These are phyloP conservation scores for Dicranocentrus wangi DNA, from an alignment of 2,888 invertebrate genomes.

Conservation along the genomic window DNA sequence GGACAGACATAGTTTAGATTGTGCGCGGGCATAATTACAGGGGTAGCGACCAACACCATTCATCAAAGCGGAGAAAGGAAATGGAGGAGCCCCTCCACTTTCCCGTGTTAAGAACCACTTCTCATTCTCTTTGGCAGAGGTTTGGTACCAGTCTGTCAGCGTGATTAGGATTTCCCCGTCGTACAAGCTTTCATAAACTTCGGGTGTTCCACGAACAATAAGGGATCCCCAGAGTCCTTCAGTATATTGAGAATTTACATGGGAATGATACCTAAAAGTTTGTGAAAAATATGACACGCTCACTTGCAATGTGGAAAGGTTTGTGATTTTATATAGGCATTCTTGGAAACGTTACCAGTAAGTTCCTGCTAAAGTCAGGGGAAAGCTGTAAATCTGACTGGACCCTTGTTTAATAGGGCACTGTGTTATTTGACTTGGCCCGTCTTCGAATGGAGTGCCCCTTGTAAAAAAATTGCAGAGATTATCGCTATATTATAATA, in stretches of 20 bases:
- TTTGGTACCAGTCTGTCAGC: slow-evolving; percentile 67
- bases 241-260: slow-evolving; percentile 65
- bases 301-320: background rate
- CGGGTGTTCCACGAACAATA: slow-evolving; percentile 38
- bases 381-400: slow-evolving; percentile 55
- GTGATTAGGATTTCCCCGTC: slow-evolving; percentile 64
- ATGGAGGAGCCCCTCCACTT: slow-evolving; percentile 49
- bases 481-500: no score
- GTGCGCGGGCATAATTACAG: slow-evolving; percentile 34
- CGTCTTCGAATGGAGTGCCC: slow-evolving; percentile 62
- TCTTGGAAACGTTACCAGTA: slow-evolving; percentile 51
- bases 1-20: slow-evolving; percentile 19
- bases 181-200: slow-evolving; percentile 44
- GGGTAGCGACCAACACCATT: slow-evolving; percentile 65
- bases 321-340: background rate
- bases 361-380: slow-evolving; percentile 53
- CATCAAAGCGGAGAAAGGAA: slow-evolving; percentile 55
- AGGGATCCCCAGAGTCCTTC: slow-evolving; percentile 68
- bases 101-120: slow-evolving; percentile 37
- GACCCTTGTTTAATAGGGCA: slow-evolving; percentile 54
- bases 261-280: slow-evolving; percentile 60
- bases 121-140: slow-evolving; percentile 58
- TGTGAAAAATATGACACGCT: no score
- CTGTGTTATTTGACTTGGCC: slow-evolving; percentile 59
- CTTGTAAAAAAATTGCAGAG: slow-evolving; percentile 9